Conservation (phyloP, 2,888 invertebrate genomes). For the Rhagophthalmus giganteus region DNA sequence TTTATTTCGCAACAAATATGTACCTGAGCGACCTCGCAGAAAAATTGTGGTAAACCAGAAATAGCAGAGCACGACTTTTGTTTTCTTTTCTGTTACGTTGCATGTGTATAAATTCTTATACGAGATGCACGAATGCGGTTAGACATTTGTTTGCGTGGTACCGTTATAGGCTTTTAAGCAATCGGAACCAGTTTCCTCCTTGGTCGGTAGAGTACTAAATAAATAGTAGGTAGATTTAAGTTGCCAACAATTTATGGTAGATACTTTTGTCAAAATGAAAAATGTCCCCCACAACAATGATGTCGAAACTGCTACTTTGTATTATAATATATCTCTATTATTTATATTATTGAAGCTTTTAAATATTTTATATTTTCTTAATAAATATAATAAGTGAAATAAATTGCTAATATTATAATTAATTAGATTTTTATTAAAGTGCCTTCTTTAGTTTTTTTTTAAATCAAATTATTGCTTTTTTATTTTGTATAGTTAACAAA, state of each 20-base stretch:
- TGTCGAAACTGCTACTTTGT: too few species aligned
- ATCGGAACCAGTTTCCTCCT: slow-evolving; percentile 23
- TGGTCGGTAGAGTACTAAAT: slow-evolving; percentile 15
- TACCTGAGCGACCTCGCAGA: slow-evolving; percentile 2
- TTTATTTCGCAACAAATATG: slow-evolving; percentile 9
- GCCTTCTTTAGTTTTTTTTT: too few species aligned
- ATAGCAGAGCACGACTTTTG: slow-evolving; percentile 10
- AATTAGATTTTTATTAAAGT: too few species aligned
- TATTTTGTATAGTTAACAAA: too few species aligned
- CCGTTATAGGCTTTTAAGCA: slow-evolving; percentile 31
- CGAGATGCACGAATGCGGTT: slow-evolving; percentile 23
- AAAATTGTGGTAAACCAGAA: slow-evolving; percentile 19
- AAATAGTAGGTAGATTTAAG: slow-evolving; percentile 12
- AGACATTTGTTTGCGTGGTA: slow-evolving; percentile 19
- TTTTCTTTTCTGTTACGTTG: slow-evolving; percentile 4
- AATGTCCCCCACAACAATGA: too few species aligned
- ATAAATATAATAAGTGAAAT: too few species aligned
- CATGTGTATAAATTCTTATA: slow-evolving; percentile 12
- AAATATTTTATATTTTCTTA: too few species aligned
- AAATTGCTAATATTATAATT: too few species aligned
- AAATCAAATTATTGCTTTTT: too few species aligned
- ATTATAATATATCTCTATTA: too few species aligned
- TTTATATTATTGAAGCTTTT: too few species aligned
- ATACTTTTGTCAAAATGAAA: slow-evolving; percentile 7
- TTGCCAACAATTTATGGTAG: slow-evolving; percentile 8